phyloP scores from a whole-genome alignment of 2,888 invertebrate genomes.

The Rambutsinella grinnellia region DNA sequence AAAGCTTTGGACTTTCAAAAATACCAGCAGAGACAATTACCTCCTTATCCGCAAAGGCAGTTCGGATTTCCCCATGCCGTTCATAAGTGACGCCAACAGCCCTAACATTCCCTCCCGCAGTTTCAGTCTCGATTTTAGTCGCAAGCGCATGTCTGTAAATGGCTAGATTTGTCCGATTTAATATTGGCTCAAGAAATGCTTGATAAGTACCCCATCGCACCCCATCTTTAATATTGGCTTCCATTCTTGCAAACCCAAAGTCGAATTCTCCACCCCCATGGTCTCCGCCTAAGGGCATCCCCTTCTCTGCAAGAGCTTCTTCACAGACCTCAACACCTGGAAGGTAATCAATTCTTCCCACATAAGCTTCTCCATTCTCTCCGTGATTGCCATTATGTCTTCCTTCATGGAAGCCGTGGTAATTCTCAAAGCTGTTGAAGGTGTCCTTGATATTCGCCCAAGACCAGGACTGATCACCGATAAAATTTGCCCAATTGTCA shows the following conservation, averaged over 20 bases:
- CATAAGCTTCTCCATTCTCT: slow-evolving; percentile 35
- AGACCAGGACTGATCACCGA: slow-evolving; percentile 43
- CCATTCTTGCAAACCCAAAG: slow-evolving; percentile 35
- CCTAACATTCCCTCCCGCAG: no score
- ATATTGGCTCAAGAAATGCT: slow-evolving; percentile 31
- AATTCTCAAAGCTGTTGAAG: slow-evolving; percentile 42
- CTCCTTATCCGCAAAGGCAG: slow-evolving; percentile 39
- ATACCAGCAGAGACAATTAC: slow-evolving; percentile 35
- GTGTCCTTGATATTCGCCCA: slow-evolving; percentile 32
- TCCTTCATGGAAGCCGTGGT: slow-evolving; percentile 42
- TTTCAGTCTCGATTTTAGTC: no score
- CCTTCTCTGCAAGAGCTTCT: slow-evolving; percentile 39
- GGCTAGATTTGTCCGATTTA: slow-evolving; percentile 11
- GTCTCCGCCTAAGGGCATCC: slow-evolving; percentile 29
- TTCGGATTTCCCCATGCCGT: slow-evolving; percentile 30
- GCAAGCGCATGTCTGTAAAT: slow-evolving; percentile 42
- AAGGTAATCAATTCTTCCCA: slow-evolving; percentile 48
- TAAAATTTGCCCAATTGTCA: slow-evolving; percentile 51
- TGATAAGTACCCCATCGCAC: slow-evolving; percentile 47
- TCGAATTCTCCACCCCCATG: slow-evolving; percentile 34
- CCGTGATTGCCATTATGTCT: no score
- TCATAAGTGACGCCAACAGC: slow-evolving; percentile 50
- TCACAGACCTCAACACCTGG: slow-evolving; percentile 32
- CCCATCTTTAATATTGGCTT: slow-evolving; percentile 52
- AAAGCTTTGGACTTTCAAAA: slow-evolving; percentile 45